These are phyloP conservation scores for Synanthedon andrenaeformis DNA, from an alignment of 2,888 invertebrate genomes.

Conservation along the genomic window DNA sequence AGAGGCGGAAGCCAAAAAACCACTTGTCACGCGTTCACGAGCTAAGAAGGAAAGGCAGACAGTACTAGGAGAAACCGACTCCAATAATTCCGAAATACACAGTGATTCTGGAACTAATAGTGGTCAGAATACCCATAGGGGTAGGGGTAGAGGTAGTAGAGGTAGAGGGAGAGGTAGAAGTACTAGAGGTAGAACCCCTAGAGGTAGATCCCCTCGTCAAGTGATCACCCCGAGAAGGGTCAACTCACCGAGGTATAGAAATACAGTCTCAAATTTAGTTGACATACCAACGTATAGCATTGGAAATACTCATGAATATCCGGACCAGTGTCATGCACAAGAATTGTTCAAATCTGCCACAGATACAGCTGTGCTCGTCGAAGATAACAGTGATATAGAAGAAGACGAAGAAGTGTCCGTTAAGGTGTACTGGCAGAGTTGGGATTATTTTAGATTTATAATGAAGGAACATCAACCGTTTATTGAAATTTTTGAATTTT, in stretches of 20 bases:
- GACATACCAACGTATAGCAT: slow-evolving; percentile 27
- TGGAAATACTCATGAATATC: slow-evolving; percentile 49
- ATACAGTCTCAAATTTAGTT: background rate
- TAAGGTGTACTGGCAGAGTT: slow-evolving; percentile 56
- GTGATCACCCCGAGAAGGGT: background rate
- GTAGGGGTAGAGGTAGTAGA: slow-evolving; percentile 1
- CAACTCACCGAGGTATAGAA: background rate
- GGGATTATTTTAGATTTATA: slow-evolving; percentile 43
- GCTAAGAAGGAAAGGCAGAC: background rate
- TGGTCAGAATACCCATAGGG: slow-evolving; percentile 7
- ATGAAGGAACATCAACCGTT: slow-evolving; percentile 51
- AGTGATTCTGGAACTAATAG: slow-evolving; percentile 4
- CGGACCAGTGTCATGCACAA: slow-evolving; percentile 31
- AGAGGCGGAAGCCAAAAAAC: background rate
- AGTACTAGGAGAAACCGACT: background rate
- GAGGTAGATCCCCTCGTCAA: background rate
- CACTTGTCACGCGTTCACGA: background rate
- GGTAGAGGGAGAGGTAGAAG: background rate
- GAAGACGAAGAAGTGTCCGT: slow-evolving; percentile 51
- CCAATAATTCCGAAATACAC: background rate
- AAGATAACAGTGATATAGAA: slow-evolving; percentile 18
- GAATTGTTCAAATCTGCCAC: slow-evolving; percentile 23
- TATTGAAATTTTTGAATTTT: slow-evolving; percentile 45
- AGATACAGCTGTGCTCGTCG: slow-evolving; percentile 18
- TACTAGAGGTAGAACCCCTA: background rate